A percentile compares a stretch with the other conserved stretches of the same genome.
phyloP scores from a whole-genome alignment of 2,888 invertebrate genomes.

The Scrobipalpa atriplicella region DNA sequence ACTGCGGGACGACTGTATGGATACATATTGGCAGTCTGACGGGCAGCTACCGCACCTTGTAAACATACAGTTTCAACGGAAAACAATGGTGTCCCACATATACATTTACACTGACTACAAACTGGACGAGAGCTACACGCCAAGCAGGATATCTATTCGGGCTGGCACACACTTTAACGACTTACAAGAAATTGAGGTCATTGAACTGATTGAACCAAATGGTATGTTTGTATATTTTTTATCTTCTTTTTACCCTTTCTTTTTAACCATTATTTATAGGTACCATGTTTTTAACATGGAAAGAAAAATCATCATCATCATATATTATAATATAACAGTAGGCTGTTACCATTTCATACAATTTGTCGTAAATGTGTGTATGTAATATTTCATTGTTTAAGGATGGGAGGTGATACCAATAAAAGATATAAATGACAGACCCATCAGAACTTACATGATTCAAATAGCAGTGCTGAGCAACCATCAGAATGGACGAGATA shows the following conservation, averaged over 20 bases:
- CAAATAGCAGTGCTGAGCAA: constrained; percentile 98
- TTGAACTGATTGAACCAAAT: constrained; percentile 96
- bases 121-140: constrained; percentile 99
- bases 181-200: constrained; percentile 96
- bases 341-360: no score
- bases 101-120: constrained; percentile 99
- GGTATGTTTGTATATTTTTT: constrained; percentile 63
- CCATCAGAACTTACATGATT: constrained; percentile 97
- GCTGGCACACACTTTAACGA: constrained; percentile 98
- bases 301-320: not conserved
- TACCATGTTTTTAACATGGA: no score
- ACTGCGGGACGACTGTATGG: constrained; percentile 96
- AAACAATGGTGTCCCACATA: constrained; percentile 97
- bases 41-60: constrained; percentile 99
- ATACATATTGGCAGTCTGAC: constrained; percentile 99
- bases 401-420: constrained; percentile 98
- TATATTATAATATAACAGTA: no score
- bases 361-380: no score
- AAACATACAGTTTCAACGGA: constrained; percentile 97
- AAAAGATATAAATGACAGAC: constrained; percentile 92
- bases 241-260: not conserved
- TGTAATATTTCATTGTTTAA: constrained; percentile 45
- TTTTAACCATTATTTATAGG: no score
- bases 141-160: constrained; percentile 95
- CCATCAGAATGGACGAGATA: constrained; percentile 99